A percentile compares a stretch with the other conserved stretches of the same genome.
phyloP scores from a whole-genome alignment of 2,797 vertebrate genomes.

The Sarcoramphus papa region DNA sequence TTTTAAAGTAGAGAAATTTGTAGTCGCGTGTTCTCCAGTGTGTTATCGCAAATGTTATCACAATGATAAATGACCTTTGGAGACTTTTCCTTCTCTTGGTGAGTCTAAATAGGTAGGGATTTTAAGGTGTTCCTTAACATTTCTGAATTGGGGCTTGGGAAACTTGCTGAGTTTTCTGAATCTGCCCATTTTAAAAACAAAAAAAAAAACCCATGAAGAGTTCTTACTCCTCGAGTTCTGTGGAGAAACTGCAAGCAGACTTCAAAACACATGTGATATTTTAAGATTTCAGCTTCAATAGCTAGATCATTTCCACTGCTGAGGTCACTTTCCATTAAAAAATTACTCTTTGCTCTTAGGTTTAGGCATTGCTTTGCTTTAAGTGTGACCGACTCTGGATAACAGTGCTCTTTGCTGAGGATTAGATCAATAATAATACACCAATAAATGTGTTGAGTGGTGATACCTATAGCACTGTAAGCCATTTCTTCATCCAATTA shows the following conservation, averaged over 20 bases:
- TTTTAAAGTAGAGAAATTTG: constrained; percentile 24
- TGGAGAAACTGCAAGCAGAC: constrained; percentile 59
- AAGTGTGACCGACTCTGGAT: background rate
- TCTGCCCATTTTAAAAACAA: background rate
- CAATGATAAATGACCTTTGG: background rate
- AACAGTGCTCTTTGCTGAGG: constrained; percentile 30
- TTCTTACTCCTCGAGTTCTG: constrained; percentile 17
- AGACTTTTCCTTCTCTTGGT: constrained; percentile 9
- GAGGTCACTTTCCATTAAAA: constrained; percentile 31
- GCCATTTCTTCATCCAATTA: background rate
- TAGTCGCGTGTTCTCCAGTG: background rate
- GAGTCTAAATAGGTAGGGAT: constrained; percentile 20
- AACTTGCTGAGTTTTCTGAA: constrained; percentile 44
- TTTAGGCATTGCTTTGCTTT: constrained; percentile 46
- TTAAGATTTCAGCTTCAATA: constrained; percentile 41
- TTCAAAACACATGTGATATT: constrained; percentile 35
- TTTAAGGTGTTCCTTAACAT: constrained; percentile 43
- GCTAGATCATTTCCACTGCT: constrained; percentile 21
- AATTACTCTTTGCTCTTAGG: constrained; percentile 21
- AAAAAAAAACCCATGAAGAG: background rate
- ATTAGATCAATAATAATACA: constrained; percentile 4
- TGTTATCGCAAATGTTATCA: background rate
- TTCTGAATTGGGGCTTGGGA: constrained; percentile 34
- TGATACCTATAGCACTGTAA: constrained; percentile 40
- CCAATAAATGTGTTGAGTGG: background rate